Percentiles rank a stretch among this genome's conserved stretches.
phyloP scores from a whole-genome alignment of 1,140 invertebrate species.

The Macrobrachium nipponense region DNA sequence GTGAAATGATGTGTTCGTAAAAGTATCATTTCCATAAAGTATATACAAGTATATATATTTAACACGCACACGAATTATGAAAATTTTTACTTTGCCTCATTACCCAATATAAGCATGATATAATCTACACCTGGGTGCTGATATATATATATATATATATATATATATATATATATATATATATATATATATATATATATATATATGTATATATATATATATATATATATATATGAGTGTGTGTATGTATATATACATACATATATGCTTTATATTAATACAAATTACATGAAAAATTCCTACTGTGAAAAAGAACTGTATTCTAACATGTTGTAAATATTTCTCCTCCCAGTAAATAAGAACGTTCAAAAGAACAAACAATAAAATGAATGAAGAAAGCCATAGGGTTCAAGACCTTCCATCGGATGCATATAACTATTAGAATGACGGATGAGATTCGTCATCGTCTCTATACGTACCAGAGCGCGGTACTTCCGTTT shows the following conservation, averaged over 20 bases:
- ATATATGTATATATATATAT: neutral
- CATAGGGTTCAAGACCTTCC: too few relatives aligned
- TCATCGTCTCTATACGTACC: too few relatives aligned
- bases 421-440: too few relatives aligned
- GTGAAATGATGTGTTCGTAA: neutral
- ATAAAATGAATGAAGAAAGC: too few relatives aligned
- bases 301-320: neutral
- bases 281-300: neutral
- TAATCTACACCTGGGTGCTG: too few relatives aligned
- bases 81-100: too few relatives aligned
- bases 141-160: constrained; percentile 13
- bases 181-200: constrained; percentile 26
- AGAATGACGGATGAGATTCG: too few relatives aligned
- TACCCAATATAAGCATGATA: too few relatives aligned
- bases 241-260: constrained; percentile 34
- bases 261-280: neutral
- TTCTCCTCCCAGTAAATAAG: neutral
- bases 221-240: constrained; percentile 25
- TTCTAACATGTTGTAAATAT: neutral
- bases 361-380: too few relatives aligned
- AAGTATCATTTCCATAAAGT: neutral
- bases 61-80: too few relatives aligned
- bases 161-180: constrained; percentile 31
- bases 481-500: too few relatives aligned
- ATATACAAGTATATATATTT: neutral